phyloP scores from a whole-genome alignment of 2,888 invertebrate species.

The Hirtodrosophila trivittata region DNA sequence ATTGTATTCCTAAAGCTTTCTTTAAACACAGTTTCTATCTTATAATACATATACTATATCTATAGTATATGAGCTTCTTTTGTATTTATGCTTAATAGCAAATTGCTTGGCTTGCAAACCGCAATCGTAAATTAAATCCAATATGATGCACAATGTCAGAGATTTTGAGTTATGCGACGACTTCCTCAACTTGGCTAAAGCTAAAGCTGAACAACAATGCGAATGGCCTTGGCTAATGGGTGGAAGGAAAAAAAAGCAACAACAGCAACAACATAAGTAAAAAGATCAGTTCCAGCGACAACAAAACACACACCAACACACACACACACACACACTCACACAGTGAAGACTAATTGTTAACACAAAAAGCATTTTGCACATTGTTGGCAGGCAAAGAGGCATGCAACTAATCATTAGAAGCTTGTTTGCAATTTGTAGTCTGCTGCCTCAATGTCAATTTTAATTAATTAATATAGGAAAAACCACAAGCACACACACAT shows the following conservation, averaged over 20 bases:
- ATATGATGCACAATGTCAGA: slow-evolving; percentile 48
- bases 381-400: slow-evolving; percentile 68
- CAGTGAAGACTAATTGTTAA: slow-evolving; percentile 64
- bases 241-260: slow-evolving; percentile 24
- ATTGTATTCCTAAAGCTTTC: too few species aligned
- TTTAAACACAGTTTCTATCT: too few species aligned
- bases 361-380: slow-evolving; percentile 74
- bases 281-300: slow-evolving; percentile 20
- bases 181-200: slow-evolving; percentile 45
- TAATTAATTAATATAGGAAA: slow-evolving; percentile 67
- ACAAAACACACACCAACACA: slow-evolving; percentile 10
- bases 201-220: slow-evolving; percentile 24
- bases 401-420: slow-evolving; percentile 74
- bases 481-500: slow-evolving; percentile 11
- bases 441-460: slow-evolving; percentile 71
- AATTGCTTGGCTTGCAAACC: slow-evolving; percentile 25
- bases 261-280: slow-evolving; percentile 2
- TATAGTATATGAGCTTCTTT: too few species aligned
- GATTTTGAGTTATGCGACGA: slow-evolving; percentile 42
- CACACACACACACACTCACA: slow-evolving; percentile 12
- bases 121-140: slow-evolving; percentile 43
- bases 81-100: slow-evolving; percentile 29
- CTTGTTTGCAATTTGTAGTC: slow-evolving; percentile 71
- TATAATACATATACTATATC: too few species aligned
- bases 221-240: slow-evolving; percentile 58